Evolutionary conservation across 2,888 invertebrate species (phyloP).

Genomic region (Lycaena phlaeas): DNA sequence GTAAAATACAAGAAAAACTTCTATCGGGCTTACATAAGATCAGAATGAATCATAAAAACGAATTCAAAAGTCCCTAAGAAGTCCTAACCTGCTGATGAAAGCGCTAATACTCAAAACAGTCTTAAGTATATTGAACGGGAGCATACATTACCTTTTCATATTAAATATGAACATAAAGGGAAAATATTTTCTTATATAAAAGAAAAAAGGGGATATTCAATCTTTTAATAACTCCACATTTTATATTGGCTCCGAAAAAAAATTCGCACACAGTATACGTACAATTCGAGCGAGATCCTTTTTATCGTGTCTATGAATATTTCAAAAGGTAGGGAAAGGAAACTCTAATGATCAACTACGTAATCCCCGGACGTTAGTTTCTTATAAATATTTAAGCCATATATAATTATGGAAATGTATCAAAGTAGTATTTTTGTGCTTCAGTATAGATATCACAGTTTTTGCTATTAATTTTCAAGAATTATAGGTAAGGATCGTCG

Average conservation of each 20-base stretch:
- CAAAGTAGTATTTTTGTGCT: background rate
- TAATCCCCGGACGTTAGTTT: slow-evolving; percentile 17
- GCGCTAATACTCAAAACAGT: too few species aligned
- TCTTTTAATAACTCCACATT: background rate
- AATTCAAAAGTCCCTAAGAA: too few species aligned
- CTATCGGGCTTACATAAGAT: too few species aligned
- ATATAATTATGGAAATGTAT: slow-evolving; percentile 8
- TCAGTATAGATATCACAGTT: too few species aligned
- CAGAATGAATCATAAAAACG: too few species aligned
- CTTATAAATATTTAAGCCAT: slow-evolving; percentile 21
- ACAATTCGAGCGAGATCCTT: slow-evolving; percentile 21
- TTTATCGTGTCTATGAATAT: slow-evolving; percentile 25
- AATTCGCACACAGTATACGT: slow-evolving; percentile 10
- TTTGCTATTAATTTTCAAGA: too few species aligned
- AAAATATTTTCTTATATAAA: background rate
- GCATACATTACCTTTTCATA: too few species aligned
- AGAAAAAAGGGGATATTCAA: background rate
- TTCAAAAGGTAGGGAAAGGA: slow-evolving; percentile 19
- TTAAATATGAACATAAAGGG: too few species aligned
- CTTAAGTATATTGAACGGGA: too few species aligned
- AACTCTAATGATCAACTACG: slow-evolving; percentile 20
- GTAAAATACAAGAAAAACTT: too few species aligned
- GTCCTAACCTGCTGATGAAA: too few species aligned
- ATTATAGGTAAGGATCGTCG: too few species aligned
- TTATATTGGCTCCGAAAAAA: slow-evolving; percentile 7